Base-by-base conservation (phyloP, 2,797 vertebrate genomes). In the Xiphorhynchus erythropygius region DNA sequence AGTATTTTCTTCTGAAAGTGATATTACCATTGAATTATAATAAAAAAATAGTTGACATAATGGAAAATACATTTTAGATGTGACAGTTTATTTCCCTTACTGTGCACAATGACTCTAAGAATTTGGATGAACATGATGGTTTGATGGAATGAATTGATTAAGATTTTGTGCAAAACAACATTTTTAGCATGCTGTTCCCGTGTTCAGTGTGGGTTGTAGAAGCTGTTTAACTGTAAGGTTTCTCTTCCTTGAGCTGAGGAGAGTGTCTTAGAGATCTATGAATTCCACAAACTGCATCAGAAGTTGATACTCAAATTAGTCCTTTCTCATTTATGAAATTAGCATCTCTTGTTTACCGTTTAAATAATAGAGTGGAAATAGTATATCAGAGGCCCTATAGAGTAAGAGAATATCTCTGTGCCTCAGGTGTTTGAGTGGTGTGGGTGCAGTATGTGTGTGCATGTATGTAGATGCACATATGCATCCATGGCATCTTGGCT, bases 321-420 rank as follows among this genome's bases (percentile, higher is more conserved):
- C 64, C 57, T 93, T 89, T 85, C 44, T 80, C 42, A 83, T 10
- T 94, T 65, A 84, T 60, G 67, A 82, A 59, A 50, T 57, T 35
- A 68, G n/a, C 11, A 8, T 59, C 0, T 93, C 16, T 65, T 93
- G 28, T 70, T 65, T 64, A 28, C 32, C 63, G 17, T 18, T 80
- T 56, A 70, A 76, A 49, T 59, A 68, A 30, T 7, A 18, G 33
- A 46, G 13, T 78, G 33, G 33, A 59, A 62, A 39, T 8, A 56
- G 47, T 80, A 7, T 71, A 16, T 87, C 44, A 39, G 57, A 87
- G 70, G 25, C 64, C 94, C 94, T 69, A 16, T 67, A 59, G 89
- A 65, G 57, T n/a, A 53, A 55, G 69, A 59, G 47, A 63, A 35
- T 67, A 69, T 79, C 62, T 49, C 62, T 41, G 13, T 69, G 85